Base-by-base conservation (phyloP, 2,113 vertebrate species). In the Lepidothrix coronata region DNA sequence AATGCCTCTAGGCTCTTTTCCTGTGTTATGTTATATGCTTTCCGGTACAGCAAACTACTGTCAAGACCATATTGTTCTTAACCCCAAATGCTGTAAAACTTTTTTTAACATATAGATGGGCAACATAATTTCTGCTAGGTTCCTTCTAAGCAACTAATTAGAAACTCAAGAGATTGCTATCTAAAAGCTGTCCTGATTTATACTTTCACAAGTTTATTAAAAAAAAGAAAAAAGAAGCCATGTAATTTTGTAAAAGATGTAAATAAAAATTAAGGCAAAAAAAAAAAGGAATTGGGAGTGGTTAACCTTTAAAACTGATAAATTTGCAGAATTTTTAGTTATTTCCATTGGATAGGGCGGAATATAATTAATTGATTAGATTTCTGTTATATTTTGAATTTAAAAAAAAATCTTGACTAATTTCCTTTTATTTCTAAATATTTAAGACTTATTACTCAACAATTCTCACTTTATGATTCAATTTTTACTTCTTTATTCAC, bases 1-100 rank as follows among this genome's bases (percentile, higher is more conserved):
- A 96, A 93, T 95, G 90, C 94, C 70, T 79, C 68, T 44, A 48
- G 95, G 76, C 84, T 96, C 52, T 95, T 89, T 85, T 77, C 84
- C 88, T 92, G 71, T 82, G 70, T 86, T 52, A 8, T 83, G 35
- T 52, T 94, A 8, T 85, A 31, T 81, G 72, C 80, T 91, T 96
- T 91, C 80, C 4, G 0, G 46, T 41, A 3, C 67, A n/a, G 31
- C 57, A 72, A 68, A 68, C 83, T 72, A 25, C 49, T 82, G 68
- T 59, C 83, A 65, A 61, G 74, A 52, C 93, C 70, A 65, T 33
- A 21, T 59, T 88, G 48, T 72, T 76, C 83, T 87, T 28, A 75
- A 92, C 27, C n/a, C 41, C 70, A 82, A 43, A 58, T 16, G 14
- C 58, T 92, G 48, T 17, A 41, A 44, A 92, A 81, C 52, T 75